Evolutionary conservation across 1,140 invertebrate species (phyloP).

Genomic region (Hirudo medicinalis): DNA sequence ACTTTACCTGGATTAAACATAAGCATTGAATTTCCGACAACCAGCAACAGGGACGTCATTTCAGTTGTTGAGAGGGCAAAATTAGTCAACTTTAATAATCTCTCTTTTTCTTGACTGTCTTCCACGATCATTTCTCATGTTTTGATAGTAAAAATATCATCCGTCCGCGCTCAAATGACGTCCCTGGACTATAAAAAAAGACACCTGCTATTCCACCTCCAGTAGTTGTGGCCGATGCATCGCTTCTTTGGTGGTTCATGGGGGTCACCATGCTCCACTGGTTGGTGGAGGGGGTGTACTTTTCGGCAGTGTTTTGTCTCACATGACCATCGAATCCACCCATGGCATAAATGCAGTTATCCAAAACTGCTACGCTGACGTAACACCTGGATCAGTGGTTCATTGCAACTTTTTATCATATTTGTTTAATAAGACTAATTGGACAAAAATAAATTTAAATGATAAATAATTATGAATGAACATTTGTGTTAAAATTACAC

Average conservation of each 20-base stretch:
- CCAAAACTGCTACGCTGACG: slow-evolving; percentile 53
- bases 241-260: slow-evolving; percentile 52
- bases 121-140: no score
- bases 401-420: no score
- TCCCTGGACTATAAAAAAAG: no score
- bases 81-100: background rate
- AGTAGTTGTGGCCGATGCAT: slow-evolving; percentile 55
- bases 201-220: slow-evolving; percentile 36
- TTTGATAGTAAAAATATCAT: no score
- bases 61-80: background rate
- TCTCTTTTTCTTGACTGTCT: no score
- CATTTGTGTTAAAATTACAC: no score
- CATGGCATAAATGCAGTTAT: slow-evolving; percentile 66
- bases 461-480: no score
- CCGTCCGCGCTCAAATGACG: no score
- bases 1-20: slow-evolving; percentile 28
- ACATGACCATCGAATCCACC: slow-evolving; percentile 45
- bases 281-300: slow-evolving; percentile 37
- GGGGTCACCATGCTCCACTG: slow-evolving; percentile 43
- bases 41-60: background rate
- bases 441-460: no score
- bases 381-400: slow-evolving; percentile 30
- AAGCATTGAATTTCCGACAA: background rate
- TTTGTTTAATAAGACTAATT: no score
- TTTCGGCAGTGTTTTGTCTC: slow-evolving; percentile 43